A percentile compares a stretch with the other conserved stretches of the same genome.
Evolutionary conservation across 2,888 invertebrate genomes (phyloP).

Genomic region (Cepaea hortensis): DNA sequence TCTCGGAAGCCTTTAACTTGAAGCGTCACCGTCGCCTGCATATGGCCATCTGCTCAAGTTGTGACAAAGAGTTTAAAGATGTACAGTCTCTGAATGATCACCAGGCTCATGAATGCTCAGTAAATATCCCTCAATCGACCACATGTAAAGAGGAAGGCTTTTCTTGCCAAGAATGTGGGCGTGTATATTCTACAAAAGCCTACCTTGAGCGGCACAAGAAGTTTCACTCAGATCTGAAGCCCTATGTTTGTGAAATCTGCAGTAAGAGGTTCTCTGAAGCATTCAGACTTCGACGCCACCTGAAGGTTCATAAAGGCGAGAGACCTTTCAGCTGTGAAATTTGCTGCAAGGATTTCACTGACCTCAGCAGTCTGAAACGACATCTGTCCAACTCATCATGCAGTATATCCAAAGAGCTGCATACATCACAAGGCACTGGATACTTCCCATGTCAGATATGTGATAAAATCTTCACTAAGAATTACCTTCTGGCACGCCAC

Average conservation of each 20-base stretch:
- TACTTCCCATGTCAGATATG: slow-evolving; percentile 37
- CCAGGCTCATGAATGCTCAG: slow-evolving; percentile 13
- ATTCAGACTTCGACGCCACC: slow-evolving; percentile 42
- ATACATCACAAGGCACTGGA: not conserved
- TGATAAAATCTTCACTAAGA: slow-evolving; percentile 38
- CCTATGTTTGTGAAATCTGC: slow-evolving; percentile 44
- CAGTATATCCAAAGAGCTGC: not conserved
- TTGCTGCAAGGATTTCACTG: slow-evolving; percentile 25
- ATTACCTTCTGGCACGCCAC: slow-evolving; percentile 37
- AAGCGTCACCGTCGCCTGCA: slow-evolving; percentile 45
- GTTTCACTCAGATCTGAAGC: slow-evolving; percentile 42
- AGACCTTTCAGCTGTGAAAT: slow-evolving; percentile 37
- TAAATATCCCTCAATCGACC: not conserved
- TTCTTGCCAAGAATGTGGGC: slow-evolving; percentile 38
- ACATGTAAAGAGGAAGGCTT: slow-evolving; percentile 18
- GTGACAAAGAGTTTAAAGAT: slow-evolving; percentile 39
- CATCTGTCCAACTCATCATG: not conserved
- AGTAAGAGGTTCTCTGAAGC: slow-evolving; percentile 44
- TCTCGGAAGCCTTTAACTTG: slow-evolving; percentile 44
- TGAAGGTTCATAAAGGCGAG: slow-evolving; percentile 27
- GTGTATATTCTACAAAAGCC: slow-evolving; percentile 39
- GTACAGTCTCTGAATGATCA: slow-evolving; percentile 23
- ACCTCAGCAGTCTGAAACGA: slow-evolving; percentile 7
- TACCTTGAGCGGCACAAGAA: slow-evolving; percentile 47
- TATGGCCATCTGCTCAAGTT: slow-evolving; percentile 40